These are phyloP conservation scores for Neolamprologus modestus DNA, from an alignment of 2,113 vertebrate species.

Conservation along the genomic window DNA sequence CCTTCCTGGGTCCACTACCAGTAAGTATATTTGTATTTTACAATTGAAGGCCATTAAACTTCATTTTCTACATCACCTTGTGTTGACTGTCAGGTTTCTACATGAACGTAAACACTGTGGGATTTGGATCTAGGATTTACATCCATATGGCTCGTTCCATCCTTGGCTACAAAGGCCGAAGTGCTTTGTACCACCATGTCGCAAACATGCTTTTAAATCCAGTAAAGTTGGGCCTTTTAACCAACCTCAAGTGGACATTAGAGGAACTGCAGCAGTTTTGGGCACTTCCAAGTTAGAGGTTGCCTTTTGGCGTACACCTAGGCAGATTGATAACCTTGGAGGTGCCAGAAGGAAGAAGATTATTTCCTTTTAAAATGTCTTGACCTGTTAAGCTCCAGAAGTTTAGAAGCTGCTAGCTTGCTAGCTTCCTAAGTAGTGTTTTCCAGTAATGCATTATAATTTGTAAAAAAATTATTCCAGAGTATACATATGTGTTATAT, in stretches of 20 bases:
- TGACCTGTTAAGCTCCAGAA: fast-evolving
- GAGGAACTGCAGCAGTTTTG: background rate
- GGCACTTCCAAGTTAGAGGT: background rate
- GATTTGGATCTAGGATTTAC: background rate
- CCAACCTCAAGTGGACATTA: background rate
- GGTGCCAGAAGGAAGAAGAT: background rate
- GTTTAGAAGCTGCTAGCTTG: background rate
- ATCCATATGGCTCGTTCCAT: background rate
- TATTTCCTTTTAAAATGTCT: background rate
- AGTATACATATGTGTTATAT: background rate
- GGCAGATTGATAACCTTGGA: background rate
- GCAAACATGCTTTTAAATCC: background rate
- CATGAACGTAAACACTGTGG: background rate
- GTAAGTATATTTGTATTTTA: slow-evolving; percentile 74
- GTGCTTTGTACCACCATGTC: background rate
- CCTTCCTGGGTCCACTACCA: slow-evolving; percentile 99
- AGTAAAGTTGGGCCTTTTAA: background rate
- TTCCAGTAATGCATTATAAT: background rate
- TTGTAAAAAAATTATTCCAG: background rate
- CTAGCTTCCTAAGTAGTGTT: background rate
- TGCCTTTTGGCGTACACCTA: background rate
- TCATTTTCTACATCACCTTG: background rate
- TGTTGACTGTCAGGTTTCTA: background rate
- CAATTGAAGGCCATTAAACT: background rate
- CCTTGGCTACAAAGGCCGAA: background rate